Evolutionary conservation across 2,797 vertebrate species (phyloP), one percentile per base, ranked within the genome.

Genomic region (Chlorospingus semifuscus): DNA sequence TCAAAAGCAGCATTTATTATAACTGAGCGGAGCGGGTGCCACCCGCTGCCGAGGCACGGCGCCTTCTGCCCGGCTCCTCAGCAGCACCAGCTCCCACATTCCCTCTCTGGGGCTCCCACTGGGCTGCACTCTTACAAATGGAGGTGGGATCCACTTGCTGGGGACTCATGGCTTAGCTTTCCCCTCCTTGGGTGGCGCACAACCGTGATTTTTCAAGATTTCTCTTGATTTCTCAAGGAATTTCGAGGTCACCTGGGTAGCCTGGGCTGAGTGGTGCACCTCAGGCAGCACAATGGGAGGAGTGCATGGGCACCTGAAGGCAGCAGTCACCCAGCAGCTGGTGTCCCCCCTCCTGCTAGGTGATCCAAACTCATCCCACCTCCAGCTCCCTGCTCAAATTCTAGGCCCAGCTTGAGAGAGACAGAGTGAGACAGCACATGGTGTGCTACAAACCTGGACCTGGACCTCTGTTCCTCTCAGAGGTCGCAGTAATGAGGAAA

Each of bases 1-100:
- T 86, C 53, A 82, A 96, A 90, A 80, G 47, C 53, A 63, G 14
- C 26, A 10, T 85, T 92, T 94, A 52, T 85, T 92, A 64, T 55
- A 80, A 74, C 37, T 61, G 16, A 59, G 82, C 64, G 70, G 61
- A 71, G 60, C 2, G 0, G 46, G 41, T 87, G 64, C 61, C 83
- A 55, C 57, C 57, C 0, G 0, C 65, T 27, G 60, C 30, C 15
- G 49, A 63, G 53, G 14, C 65, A n/a, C 15, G 0, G 0, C 6
- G 52, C 34, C 26, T 41, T 55, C 63, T 5, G 2, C 47, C 26
- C 8, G 0, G 15, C 53, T 32, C 49, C 77, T 41, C 5, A 32
- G n/a, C 30, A 90, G 11, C 50, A 27, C 15, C 34, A 5, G 50
- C n/a, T 32, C 44, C 55, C 49, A 42, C 0, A 20, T 32, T 9